Percentiles rank a stretch among this genome's conserved stretches.
phyloP scores from a whole-genome alignment of 2,888 invertebrate species.

The Lottia scabra region DNA sequence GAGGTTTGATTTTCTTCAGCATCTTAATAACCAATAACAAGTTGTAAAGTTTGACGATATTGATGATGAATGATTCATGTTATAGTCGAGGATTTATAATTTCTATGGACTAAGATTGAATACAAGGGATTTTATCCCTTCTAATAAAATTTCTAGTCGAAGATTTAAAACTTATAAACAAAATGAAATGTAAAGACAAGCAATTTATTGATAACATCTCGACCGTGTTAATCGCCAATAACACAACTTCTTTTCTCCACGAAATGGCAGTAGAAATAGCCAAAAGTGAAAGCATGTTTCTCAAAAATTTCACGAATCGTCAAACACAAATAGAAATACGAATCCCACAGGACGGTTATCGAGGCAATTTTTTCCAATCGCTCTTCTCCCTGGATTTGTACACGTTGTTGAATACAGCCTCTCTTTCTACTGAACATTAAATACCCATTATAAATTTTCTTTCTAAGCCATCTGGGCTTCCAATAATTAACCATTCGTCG shows the following conservation, averaged over 20 bases:
- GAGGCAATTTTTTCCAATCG: not conserved
- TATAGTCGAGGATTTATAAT: too few relatives aligned
- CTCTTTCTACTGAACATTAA: not conserved
- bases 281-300: conserved; percentile 5
- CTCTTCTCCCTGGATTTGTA: conserved; percentile 1
- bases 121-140: too few relatives aligned
- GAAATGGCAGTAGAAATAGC: not conserved
- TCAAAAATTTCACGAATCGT: conserved; percentile 6
- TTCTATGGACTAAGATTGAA: too few relatives aligned
- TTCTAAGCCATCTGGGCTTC: conserved; percentile 2
- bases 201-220: conserved; percentile 7
- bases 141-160: too few relatives aligned
- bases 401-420: not conserved
- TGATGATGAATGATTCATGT: too few relatives aligned
- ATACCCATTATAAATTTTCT: conserved; percentile 1
- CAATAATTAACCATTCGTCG: not conserved
- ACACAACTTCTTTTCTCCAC: not conserved
- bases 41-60: too few relatives aligned
- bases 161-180: conserved; percentile 7
- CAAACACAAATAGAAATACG: not conserved
- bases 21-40: too few relatives aligned
- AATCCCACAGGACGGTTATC: not conserved
- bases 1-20: too few relatives aligned
- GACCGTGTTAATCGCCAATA: conserved; percentile 3
- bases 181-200: not conserved